These are phyloP conservation scores for Nephrotoma guestfalica DNA, from an alignment of 2,888 invertebrate genomes.

Conservation along the genomic window DNA sequence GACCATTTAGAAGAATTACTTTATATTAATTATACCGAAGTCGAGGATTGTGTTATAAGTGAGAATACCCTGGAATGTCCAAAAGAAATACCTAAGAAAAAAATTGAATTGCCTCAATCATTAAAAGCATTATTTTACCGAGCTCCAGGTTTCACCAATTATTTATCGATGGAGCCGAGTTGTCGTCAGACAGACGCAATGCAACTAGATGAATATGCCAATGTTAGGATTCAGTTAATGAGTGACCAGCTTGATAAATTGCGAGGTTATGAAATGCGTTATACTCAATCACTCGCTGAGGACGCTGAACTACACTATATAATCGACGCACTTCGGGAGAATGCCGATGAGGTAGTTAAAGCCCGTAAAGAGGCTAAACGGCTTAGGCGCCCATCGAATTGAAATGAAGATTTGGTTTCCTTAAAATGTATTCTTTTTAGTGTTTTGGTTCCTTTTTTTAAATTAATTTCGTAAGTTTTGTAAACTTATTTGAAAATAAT, in stretches of 20 bases:
- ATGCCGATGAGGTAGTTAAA: not conserved
- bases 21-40: not conserved
- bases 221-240: not conserved
- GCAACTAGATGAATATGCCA: not conserved
- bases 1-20: not conserved
- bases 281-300: not conserved
- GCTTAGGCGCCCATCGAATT: too few species aligned
- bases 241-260: not conserved
- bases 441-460: too few species aligned
- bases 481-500: too few species aligned
- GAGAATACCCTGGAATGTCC: not conserved
- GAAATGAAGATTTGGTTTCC: too few species aligned
- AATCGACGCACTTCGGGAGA: not conserved
- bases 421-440: too few species aligned
- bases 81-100: not conserved
- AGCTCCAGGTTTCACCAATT: not conserved
- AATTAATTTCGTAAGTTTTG: too few species aligned
- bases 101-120: not conserved
- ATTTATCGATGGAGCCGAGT: not conserved
- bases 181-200: too few species aligned
- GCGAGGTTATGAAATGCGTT: not conserved
- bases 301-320: not conserved
- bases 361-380: not conserved
- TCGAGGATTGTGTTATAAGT: not conserved
- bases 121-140: not conserved